Evolutionary conservation across 2,797 vertebrate genomes (phyloP).

Genomic region (Pseudotriccus pelzelni): DNA sequence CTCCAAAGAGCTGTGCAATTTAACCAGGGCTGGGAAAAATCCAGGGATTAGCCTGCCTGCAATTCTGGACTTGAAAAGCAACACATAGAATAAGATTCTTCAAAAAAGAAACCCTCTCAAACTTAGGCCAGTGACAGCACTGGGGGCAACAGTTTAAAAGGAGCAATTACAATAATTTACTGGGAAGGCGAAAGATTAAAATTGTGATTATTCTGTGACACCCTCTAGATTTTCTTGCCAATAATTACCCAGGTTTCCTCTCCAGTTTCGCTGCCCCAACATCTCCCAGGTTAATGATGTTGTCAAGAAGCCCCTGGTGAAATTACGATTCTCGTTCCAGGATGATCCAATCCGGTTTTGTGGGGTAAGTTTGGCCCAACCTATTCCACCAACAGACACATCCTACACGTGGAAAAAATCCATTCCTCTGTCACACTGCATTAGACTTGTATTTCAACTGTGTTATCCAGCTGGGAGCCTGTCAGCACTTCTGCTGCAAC

Average conservation of each 20-base stretch:
- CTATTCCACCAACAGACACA: not conserved
- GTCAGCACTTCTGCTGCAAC: not conserved
- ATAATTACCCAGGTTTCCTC: not conserved
- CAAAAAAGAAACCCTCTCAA: not conserved
- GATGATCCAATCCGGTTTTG: slow-evolving; percentile 42
- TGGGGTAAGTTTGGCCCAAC: not conserved
- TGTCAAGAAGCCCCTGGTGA: slow-evolving; percentile 43
- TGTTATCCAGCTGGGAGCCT: not conserved
- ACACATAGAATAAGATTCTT: not conserved
- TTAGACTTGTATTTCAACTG: not conserved
- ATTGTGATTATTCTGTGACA: slow-evolving; percentile 35
- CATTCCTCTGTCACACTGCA: not conserved
- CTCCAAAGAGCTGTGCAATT: not conserved
- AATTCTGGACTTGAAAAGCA: not conserved
- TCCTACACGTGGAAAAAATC: not conserved
- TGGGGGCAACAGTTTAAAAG: not conserved
- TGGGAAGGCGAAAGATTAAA: not conserved
- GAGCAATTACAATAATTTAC: not conserved
- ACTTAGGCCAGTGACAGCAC: not conserved
- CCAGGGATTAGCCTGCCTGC: not conserved
- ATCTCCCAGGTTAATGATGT: slow-evolving; percentile 60
- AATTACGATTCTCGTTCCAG: slow-evolving; percentile 55
- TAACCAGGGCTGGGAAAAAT: not conserved
- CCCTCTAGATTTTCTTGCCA: slow-evolving; percentile 24
- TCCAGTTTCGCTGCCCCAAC: slow-evolving; percentile 7